Percentiles rank a stretch among this genome's conserved stretches.
Conservation (phyloP, 2,113 vertebrate genomes). For the Perca flavescens region DNA sequence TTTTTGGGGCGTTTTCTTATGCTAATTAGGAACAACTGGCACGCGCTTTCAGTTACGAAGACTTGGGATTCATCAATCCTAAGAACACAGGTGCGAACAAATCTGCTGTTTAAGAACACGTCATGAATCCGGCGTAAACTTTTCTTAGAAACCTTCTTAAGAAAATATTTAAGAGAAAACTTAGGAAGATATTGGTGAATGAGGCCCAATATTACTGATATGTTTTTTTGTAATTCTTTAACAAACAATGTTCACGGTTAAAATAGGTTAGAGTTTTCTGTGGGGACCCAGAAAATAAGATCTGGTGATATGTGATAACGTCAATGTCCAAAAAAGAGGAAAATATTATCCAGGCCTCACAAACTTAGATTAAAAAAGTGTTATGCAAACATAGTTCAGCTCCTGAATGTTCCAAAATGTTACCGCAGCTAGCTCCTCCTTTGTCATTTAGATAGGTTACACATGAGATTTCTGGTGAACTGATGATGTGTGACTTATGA, state of each 20-base stretch:
- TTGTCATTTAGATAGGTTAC: background rate
- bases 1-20: no score
- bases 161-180: no score
- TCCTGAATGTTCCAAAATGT: background rate
- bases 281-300: constrained; percentile 11
- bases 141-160: no score
- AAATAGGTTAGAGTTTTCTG: constrained; percentile 9
- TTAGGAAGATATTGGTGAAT: no score
- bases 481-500: constrained; percentile 33
- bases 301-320: constrained; percentile 25
- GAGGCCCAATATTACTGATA: background rate
- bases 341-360: constrained; percentile 15
- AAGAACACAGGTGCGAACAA: no score
- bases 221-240: background rate
- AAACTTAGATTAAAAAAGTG: background rate
- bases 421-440: background rate
- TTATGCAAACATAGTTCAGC: background rate
- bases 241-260: background rate
- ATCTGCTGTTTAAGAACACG: no score
- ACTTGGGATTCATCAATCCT: no score
- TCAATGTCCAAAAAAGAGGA: constrained; percentile 9
- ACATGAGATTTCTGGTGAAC: constrained; percentile 27
- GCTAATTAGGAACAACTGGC: no score
- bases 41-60: no score
- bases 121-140: no score